These are phyloP conservation scores for Cryptoprocta ferox DNA, from an alignment of 2,797 vertebrate species.

Conservation along the genomic window DNA sequence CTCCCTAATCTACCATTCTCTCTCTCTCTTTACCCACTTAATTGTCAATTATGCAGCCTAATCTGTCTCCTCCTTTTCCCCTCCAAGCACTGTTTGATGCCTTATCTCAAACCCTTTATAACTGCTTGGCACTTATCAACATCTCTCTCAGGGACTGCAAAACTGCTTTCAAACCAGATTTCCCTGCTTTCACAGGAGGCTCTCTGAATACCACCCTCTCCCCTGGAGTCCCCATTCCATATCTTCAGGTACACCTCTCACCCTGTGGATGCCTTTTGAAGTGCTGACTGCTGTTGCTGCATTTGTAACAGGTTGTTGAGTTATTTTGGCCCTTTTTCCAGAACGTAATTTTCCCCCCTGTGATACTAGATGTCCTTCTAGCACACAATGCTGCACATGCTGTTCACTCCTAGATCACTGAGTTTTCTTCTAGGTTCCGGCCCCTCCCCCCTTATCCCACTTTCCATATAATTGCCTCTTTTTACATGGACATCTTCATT, in stretches of 20 bases:
- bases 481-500: neutral
- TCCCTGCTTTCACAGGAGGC: neutral
- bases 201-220: neutral
- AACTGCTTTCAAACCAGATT: slow-evolving; percentile 3
- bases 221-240: neutral
- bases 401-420: neutral
- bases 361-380: neutral
- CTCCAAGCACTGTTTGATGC: neutral
- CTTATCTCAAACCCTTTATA: slow-evolving; percentile 41
- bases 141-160: neutral
- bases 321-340: neutral
- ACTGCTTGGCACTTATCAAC: neutral
- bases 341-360: neutral
- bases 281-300: neutral
- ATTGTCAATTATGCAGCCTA: neutral
- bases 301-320: neutral
- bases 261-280: neutral
- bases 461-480: neutral
- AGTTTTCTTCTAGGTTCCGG: neutral
- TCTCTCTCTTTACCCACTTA: neutral
- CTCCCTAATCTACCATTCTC: neutral
- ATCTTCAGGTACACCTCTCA: neutral
- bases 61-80: neutral
- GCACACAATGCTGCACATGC: neutral
- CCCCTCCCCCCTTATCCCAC: neutral